phyloP scores from a whole-genome alignment of 1,140 invertebrate genomes.

The Adelges cooleyi region DNA sequence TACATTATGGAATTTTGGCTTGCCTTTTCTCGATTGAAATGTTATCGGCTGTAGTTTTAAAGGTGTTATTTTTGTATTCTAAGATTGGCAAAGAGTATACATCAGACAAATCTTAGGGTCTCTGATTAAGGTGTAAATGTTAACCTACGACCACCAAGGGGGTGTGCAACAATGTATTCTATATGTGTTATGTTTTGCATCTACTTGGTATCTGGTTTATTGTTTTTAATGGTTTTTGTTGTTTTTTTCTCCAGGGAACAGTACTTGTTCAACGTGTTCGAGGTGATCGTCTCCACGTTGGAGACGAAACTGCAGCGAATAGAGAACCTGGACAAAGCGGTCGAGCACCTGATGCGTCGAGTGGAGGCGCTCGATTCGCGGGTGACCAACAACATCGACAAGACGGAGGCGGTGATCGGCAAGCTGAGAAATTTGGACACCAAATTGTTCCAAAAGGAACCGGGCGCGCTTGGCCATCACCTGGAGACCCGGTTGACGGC shows the following conservation, averaged over 20 bases:
- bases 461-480: constrained; percentile 36
- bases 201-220: too few relatives aligned
- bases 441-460: constrained; percentile 51
- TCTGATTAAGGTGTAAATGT: too few relatives aligned
- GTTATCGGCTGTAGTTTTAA: too few relatives aligned
- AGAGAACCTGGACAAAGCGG: constrained; percentile 72
- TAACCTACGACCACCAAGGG: too few relatives aligned
- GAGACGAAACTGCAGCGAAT: constrained; percentile 75
- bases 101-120: too few relatives aligned
- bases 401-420: constrained; percentile 65
- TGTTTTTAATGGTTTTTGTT: too few relatives aligned
- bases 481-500: constrained; percentile 51
- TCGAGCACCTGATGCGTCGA: constrained; percentile 69
- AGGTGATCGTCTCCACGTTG: constrained; percentile 72
- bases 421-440: constrained; percentile 59
- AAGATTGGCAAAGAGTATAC: too few relatives aligned
- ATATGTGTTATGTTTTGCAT: too few relatives aligned
- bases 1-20: too few relatives aligned
- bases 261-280: constrained; percentile 76
- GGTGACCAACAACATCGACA: constrained; percentile 69
- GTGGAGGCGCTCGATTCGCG: constrained; percentile 66
- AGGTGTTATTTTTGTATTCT: too few relatives aligned
- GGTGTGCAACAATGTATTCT: too few relatives aligned
- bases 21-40: too few relatives aligned
- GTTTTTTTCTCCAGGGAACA: constrained; percentile 61